Conservation (phyloP, 2,797 vertebrate genomes). For the Buceros bicornis region DNA sequence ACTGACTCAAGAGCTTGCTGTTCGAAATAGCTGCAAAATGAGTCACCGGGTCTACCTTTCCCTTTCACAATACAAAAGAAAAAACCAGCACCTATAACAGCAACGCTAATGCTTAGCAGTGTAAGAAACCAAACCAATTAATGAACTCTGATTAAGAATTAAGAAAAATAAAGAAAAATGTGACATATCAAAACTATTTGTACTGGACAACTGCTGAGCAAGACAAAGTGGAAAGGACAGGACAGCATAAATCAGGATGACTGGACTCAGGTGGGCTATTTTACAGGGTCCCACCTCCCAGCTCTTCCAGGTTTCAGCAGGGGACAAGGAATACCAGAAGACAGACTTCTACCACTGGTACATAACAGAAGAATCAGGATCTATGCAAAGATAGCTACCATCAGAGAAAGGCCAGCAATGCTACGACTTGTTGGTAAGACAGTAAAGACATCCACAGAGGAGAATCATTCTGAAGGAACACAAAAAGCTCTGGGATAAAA, state of each 20-base stretch:
- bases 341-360: neutral
- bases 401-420: constrained; percentile 1
- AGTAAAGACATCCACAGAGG: neutral
- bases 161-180: neutral
- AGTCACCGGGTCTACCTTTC: neutral
- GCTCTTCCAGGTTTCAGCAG: neutral
- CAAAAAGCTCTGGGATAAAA: neutral
- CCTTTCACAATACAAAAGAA: neutral
- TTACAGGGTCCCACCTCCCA: neutral
- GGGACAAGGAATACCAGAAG: constrained; percentile 19
- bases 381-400: neutral
- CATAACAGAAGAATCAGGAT: neutral
- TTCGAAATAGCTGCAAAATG: neutral
- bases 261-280: neutral
- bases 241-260: neutral
- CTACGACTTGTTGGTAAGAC: neutral
- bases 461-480: neutral
- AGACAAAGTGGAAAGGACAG: constrained; percentile 16
- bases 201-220: neutral
- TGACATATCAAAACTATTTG: neutral
- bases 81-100: neutral
- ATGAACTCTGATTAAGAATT: neutral
- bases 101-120: neutral
- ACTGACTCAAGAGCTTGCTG: neutral
- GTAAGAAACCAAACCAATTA: neutral